phyloP scores from a whole-genome alignment of 92 coral and sea anemone species.

The Porites lobata region DNA sequence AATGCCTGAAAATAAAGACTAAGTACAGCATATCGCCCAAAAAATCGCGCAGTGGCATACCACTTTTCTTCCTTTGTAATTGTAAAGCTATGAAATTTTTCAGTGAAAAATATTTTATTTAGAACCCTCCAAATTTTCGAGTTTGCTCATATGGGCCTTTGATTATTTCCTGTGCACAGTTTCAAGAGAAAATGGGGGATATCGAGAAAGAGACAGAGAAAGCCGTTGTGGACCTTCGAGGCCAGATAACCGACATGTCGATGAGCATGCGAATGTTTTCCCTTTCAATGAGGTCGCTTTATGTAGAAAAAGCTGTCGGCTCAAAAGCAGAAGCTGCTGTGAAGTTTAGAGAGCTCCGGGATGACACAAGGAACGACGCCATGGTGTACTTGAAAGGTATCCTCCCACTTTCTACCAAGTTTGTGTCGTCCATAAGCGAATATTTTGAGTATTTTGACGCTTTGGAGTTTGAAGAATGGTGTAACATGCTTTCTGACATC shows the following conservation, averaged over 20 bases:
- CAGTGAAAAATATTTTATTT: no score
- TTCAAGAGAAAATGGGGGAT: background rate
- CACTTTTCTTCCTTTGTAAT: no score
- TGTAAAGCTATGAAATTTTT: no score
- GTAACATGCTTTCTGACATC: conserved; percentile 52
- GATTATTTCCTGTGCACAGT: no score
- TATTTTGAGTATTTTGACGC: conserved; percentile 58
- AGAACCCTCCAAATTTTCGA: no score
- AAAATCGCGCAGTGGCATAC: no score
- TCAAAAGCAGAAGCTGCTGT: conserved; percentile 29
- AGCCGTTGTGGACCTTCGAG: conserved; percentile 5
- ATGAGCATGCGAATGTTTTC: conserved; percentile 49
- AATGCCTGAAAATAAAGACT: no score
- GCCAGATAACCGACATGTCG: conserved; percentile 45
- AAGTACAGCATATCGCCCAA: no score
- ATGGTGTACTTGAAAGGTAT: conserved; percentile 58
- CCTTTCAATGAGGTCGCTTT: conserved; percentile 48
- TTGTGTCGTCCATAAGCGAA: conserved; percentile 46
- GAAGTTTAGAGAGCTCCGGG: conserved; percentile 73
- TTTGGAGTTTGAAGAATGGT: conserved; percentile 61
- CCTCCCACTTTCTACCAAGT: conserved; percentile 61
- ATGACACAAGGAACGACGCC: conserved; percentile 74
- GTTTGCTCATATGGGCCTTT: no score
- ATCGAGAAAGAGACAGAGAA: background rate
- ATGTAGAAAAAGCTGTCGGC: conserved; percentile 56